Conservation (phyloP, 2,797 vertebrate species). For the Trematomus bernacchii region DNA sequence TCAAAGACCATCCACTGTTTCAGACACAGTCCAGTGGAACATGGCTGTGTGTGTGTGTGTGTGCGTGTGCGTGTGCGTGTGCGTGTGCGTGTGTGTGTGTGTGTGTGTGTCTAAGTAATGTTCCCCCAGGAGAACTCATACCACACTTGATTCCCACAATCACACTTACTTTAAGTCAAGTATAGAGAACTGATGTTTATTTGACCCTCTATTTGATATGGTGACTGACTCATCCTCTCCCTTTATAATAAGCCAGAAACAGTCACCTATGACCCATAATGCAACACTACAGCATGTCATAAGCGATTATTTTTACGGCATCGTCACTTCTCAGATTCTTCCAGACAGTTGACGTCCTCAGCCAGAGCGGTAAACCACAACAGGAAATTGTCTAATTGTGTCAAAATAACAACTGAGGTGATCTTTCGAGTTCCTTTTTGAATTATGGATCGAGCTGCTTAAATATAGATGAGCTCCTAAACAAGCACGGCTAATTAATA, state of each 20-base stretch:
- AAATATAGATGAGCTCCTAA: slow-evolving; percentile 65
- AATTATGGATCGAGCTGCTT: slow-evolving; percentile 60
- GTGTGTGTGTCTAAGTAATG: slow-evolving; percentile 22
- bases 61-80: too few species aligned
- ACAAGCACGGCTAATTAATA: slow-evolving; percentile 54
- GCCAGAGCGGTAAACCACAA: slow-evolving; percentile 27
- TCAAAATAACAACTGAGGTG: slow-evolving; percentile 51
- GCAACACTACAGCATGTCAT: slow-evolving; percentile 48
- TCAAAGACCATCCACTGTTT: slow-evolving; percentile 35
- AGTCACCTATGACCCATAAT: slow-evolving; percentile 59
- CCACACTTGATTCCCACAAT: slow-evolving; percentile 24
- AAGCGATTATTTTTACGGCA: slow-evolving; percentile 38
- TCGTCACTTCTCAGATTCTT: slow-evolving; percentile 37
- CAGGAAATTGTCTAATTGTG: slow-evolving; percentile 30
- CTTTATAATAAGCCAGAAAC: slow-evolving; percentile 52
- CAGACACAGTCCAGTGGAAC: slow-evolving; percentile 21
- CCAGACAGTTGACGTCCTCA: slow-evolving; percentile 7
- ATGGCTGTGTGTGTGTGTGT: too few species aligned
- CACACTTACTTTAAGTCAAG: slow-evolving; percentile 19
- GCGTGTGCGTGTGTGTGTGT: too few species aligned
- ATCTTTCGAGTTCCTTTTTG: slow-evolving; percentile 60
- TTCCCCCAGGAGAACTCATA: slow-evolving; percentile 37
- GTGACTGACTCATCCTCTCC: slow-evolving; percentile 27
- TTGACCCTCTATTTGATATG: slow-evolving; percentile 31
- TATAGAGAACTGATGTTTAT: slow-evolving; percentile 21